Percentiles rank a stretch among this genome's conserved stretches.
Evolutionary conservation across 2,797 vertebrate species (phyloP).

Genomic region (Oceanodroma leucorhoa): DNA sequence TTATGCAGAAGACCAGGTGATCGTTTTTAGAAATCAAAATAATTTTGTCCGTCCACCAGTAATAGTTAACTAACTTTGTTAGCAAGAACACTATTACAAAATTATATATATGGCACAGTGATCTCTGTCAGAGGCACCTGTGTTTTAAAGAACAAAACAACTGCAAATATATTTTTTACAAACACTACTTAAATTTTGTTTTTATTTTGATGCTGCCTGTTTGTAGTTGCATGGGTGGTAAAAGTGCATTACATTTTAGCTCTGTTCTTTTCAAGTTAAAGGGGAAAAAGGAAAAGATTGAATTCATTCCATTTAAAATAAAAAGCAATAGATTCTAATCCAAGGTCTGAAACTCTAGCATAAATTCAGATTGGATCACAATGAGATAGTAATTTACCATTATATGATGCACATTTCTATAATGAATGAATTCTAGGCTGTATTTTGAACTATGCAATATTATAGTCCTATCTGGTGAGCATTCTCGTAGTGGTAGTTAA

Average conservation of each 20-base stretch:
- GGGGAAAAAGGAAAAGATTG: neutral
- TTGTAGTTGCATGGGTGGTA: neutral
- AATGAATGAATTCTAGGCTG: neutral
- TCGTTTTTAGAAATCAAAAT: neutral
- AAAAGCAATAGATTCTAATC: neutral
- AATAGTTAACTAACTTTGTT: neutral
- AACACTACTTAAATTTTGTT: neutral
- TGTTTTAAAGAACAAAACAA: neutral
- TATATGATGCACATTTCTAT: neutral
- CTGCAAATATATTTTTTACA: conserved; percentile 62
- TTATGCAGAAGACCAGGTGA: neutral
- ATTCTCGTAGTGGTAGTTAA: neutral
- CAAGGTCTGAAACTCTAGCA: neutral
- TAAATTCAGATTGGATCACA: neutral
- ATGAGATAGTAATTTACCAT: neutral
- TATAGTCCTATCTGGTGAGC: neutral
- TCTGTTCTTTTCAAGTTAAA: neutral
- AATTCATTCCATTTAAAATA: neutral
- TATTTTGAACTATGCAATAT: neutral
- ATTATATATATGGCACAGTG: neutral
- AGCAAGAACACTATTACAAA: neutral
- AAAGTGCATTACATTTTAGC: neutral
- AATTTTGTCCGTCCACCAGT: neutral
- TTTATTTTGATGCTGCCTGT: neutral
- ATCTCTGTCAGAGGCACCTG: neutral